A percentile compares a stretch with the other conserved stretches of the same genome.
Conservation (phyloP, 2,797 vertebrate species). For the Nannoperca obscura region DNA sequence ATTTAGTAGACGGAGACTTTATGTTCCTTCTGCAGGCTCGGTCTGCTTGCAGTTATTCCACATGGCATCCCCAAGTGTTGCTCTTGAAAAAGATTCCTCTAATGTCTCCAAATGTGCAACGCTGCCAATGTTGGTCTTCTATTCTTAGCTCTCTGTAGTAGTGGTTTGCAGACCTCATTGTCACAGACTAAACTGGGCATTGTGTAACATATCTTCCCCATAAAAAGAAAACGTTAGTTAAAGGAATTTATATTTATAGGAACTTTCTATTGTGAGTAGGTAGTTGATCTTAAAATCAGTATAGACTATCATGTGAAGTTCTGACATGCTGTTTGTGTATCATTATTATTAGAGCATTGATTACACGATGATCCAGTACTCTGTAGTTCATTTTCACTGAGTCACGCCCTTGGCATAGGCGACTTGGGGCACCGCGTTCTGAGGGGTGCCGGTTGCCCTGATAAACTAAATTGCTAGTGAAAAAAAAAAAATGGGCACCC, state of each 20-base stretch:
- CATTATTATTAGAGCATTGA: slow-evolving; percentile 1
- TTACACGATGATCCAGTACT: neutral
- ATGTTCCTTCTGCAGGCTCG: slow-evolving; percentile 53
- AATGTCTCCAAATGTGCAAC: slow-evolving; percentile 61
- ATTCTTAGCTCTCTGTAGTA: slow-evolving; percentile 67
- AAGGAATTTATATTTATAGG: slow-evolving; percentile 37
- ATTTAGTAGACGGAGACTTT: slow-evolving; percentile 56
- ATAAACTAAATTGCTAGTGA: too few species aligned
- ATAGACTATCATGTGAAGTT: neutral
- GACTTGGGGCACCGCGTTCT: too few species aligned
- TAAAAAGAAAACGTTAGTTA: slow-evolving; percentile 39
- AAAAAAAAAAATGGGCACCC: too few species aligned
- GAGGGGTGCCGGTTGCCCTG: too few species aligned
- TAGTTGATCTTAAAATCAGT: slow-evolving; percentile 26
- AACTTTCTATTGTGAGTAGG: slow-evolving; percentile 11
- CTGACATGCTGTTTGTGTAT: neutral
- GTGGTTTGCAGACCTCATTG: slow-evolving; percentile 68
- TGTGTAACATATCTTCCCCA: slow-evolving; percentile 51
- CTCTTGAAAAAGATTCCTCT: slow-evolving; percentile 66
- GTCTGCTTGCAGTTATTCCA: slow-evolving; percentile 56
- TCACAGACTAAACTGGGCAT: slow-evolving; percentile 60
- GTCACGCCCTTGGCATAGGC: too few species aligned
- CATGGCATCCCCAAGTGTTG: slow-evolving; percentile 69
- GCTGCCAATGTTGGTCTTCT: slow-evolving; percentile 62
- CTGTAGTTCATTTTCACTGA: neutral